phyloP scores from a whole-genome alignment of 2,797 vertebrate genomes.

The Luscinia megarhynchos region DNA sequence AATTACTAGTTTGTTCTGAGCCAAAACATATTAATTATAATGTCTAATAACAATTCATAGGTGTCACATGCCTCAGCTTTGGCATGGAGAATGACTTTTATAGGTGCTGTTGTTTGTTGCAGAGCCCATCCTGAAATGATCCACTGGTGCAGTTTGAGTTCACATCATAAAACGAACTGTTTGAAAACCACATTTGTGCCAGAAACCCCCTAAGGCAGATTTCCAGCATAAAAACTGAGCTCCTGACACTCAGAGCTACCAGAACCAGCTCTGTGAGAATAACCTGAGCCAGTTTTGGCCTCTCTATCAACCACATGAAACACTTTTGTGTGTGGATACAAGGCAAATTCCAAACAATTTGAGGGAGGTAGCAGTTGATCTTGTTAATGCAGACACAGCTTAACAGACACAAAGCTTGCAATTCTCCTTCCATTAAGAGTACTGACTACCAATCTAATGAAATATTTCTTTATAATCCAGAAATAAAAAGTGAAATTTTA shows the following conservation, averaged over 20 bases:
- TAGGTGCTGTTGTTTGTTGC: not conserved
- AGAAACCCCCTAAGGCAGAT: not conserved
- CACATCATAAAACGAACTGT: rapidly evolving
- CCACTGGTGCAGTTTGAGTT: not conserved
- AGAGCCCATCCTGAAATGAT: not conserved
- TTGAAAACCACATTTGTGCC: not conserved
- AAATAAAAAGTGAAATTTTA: not conserved
- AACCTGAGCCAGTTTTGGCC: not conserved
- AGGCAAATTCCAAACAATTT: not conserved
- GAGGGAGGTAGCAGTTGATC: not conserved
- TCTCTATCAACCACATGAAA: not conserved
- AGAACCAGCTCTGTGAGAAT: no score
- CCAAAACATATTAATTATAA: not conserved
- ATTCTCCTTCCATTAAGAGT: not conserved
- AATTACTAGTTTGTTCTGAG: not conserved
- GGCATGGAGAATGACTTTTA: not conserved
- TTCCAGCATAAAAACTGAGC: not conserved
- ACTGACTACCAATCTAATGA: not conserved
- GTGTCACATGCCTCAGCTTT: not conserved
- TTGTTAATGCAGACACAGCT: not conserved
- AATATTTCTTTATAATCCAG: not conserved
- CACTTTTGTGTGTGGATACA: not conserved
- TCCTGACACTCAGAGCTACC: not conserved
- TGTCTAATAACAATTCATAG: not conserved
- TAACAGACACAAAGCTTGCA: not conserved